Conservation (phyloP, 2,113 vertebrate species). For the Myotis lucifugus region DNA sequence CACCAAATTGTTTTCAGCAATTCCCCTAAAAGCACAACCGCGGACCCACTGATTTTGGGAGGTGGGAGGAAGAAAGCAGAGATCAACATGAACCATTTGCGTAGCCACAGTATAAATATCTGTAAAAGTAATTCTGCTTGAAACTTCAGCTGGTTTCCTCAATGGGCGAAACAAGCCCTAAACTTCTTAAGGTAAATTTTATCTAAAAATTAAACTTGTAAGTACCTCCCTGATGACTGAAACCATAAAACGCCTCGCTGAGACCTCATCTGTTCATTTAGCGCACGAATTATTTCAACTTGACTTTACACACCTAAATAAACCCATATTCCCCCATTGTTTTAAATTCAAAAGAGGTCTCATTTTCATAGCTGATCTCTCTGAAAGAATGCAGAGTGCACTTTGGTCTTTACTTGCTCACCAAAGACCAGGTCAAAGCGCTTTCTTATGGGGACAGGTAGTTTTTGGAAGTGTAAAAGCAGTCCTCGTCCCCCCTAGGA, state of each 20-base stretch:
- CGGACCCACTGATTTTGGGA: not conserved
- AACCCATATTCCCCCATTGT: not conserved
- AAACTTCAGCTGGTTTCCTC: not conserved
- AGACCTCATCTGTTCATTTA: not conserved
- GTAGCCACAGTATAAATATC: not conserved
- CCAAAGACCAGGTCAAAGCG: conserved; percentile 28
- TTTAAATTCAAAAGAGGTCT: not conserved
- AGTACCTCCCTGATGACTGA: not conserved
- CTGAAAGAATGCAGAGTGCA: conserved; percentile 21
- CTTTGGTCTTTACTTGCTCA: not conserved
- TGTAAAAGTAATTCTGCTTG: not conserved
- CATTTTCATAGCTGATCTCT: conserved; percentile 33
- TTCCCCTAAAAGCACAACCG: conserved; percentile 47
- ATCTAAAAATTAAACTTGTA: conserved; percentile 29
- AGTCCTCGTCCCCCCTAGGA: not conserved
- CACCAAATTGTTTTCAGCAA: not conserved
- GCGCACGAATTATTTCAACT: not conserved
- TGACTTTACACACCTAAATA: conserved; percentile 31
- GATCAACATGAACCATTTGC: not conserved
- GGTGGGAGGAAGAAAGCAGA: not conserved
- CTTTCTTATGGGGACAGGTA: conserved; percentile 54
- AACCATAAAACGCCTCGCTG: not conserved
- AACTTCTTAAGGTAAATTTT: not conserved
- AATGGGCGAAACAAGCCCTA: not conserved
- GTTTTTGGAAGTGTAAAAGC: conserved; percentile 50